A percentile compares a stretch with the other conserved stretches of the same genome.
Evolutionary conservation across 1,140 invertebrate genomes (phyloP).

Genomic region (Ridgeia piscesae): DNA sequence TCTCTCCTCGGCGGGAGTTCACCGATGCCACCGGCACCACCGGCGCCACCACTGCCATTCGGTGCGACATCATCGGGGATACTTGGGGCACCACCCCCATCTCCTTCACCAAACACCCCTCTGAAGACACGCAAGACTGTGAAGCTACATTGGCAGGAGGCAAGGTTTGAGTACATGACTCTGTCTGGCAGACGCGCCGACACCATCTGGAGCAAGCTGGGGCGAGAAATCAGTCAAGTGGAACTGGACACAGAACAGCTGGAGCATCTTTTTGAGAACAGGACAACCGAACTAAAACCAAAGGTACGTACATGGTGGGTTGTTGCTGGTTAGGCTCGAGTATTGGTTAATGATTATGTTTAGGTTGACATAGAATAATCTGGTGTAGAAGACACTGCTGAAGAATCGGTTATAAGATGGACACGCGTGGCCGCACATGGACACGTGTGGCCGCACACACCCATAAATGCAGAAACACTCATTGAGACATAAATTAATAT

Average conservation of each 20-base stretch:
- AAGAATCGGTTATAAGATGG: neutral
- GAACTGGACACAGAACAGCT: conserved; percentile 87
- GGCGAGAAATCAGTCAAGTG: conserved; percentile 64
- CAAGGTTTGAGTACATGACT: conserved; percentile 62
- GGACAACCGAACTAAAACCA: conserved; percentile 90
- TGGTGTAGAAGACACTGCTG: neutral
- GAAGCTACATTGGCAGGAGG: conserved; percentile 93
- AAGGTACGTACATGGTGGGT: conserved; percentile 67
- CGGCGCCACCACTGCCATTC: conserved; percentile 51
- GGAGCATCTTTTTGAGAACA: conserved; percentile 95
- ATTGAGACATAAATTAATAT: too few species aligned
- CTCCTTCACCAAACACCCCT: conserved; percentile 15
- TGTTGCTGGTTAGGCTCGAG: neutral
- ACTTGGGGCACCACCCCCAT: conserved; percentile 32
- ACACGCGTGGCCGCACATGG: neutral
- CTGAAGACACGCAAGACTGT: conserved; percentile 13
- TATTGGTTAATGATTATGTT: neutral
- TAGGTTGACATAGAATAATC: neutral
- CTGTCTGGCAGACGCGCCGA: conserved; percentile 65
- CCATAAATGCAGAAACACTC: neutral
- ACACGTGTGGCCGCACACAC: neutral
- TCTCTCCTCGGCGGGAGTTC: conserved; percentile 35
- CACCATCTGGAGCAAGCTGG: conserved; percentile 95
- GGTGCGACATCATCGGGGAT: conserved; percentile 54
- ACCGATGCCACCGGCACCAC: conserved; percentile 58